Evolutionary conservation across 2,113 vertebrate genomes (phyloP), one percentile per base, ranked within the genome.

Genomic region (Chlamydotis undulata): DNA sequence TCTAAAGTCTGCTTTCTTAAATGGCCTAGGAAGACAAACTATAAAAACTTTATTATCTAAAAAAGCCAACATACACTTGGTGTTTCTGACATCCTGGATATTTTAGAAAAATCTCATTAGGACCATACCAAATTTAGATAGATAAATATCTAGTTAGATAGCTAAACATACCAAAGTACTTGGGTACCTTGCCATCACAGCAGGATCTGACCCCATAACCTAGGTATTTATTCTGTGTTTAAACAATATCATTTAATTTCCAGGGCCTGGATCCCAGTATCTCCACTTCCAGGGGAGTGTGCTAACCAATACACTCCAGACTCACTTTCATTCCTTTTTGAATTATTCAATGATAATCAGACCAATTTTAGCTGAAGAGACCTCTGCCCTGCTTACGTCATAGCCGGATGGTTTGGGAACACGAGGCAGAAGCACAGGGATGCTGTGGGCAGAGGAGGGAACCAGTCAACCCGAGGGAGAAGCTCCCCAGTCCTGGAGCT

Each of bases 361-460:
- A 53, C n/a, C 18, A 25, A 25, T 33, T 84, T 56, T 41, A 95
- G 22, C 60, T 1, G 0, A 55, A 60, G 24, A 78, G 7, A 22
- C 16, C 3, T 49, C 45, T 81, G 4, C 19, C 19, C 18, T 56
- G 6, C 33, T 59, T 71, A 10, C 3, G 47, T 60, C 24, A 31
- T 10, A 52, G 57, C 37, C 13, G 47, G n/a, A 53, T 2, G 3
- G 8, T 43, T 56, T 49, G 37, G 39, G 45, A 76, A 31, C 10
- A 7, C 1, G 7, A 3, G 1, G 31, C 22, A 14, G 61, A 49
- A 87, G 19, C 9, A 24, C 0, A 0, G 89, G 8, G 7, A 13
- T 83, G 13, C 33, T 29, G 35, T 13, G 53, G 13, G 29, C 35
- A 83, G 53, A 65, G n/a, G 8, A 52, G 15, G 17, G 26, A 78